Percentiles rank a stretch among this genome's conserved stretches.
Evolutionary conservation across 2,113 vertebrate genomes (phyloP).

Genomic region (Lophochroa leadbeateri): DNA sequence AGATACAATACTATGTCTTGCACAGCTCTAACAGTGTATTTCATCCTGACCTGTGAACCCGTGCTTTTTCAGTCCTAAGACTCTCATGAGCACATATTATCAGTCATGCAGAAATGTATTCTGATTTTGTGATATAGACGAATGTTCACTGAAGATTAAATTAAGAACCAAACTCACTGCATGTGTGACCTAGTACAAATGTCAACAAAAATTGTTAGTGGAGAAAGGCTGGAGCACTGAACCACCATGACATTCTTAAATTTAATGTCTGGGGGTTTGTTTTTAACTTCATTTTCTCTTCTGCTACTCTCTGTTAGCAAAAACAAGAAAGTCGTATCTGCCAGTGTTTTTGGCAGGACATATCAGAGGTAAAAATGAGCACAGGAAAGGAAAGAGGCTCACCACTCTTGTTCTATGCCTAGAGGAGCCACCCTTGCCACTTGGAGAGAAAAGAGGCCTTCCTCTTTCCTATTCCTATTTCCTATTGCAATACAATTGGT

Average conservation of each 20-base stretch:
- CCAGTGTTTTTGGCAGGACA: background rate
- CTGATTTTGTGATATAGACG: background rate
- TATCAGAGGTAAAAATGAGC: background rate
- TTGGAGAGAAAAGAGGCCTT: background rate
- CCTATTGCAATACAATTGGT: too few relatives aligned
- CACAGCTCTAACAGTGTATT: background rate
- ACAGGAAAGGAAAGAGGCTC: background rate
- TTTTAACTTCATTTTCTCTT: background rate
- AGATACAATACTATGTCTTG: background rate
- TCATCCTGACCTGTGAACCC: background rate
- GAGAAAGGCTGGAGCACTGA: background rate
- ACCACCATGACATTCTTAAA: background rate
- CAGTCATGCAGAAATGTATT: background rate
- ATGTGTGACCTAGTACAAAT: background rate
- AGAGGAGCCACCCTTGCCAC: background rate
- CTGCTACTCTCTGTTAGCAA: background rate
- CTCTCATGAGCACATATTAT: background rate
- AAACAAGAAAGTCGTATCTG: background rate
- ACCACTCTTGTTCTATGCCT: background rate
- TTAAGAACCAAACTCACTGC: background rate
- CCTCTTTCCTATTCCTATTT: background rate
- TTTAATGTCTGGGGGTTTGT: background rate
- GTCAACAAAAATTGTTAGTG: background rate
- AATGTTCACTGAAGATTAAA: slow-evolving; percentile 23
- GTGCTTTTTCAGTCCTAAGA: background rate